Evolutionary conservation across 1,140 invertebrate genomes (phyloP).

Genomic region (Drosophila varians): DNA sequence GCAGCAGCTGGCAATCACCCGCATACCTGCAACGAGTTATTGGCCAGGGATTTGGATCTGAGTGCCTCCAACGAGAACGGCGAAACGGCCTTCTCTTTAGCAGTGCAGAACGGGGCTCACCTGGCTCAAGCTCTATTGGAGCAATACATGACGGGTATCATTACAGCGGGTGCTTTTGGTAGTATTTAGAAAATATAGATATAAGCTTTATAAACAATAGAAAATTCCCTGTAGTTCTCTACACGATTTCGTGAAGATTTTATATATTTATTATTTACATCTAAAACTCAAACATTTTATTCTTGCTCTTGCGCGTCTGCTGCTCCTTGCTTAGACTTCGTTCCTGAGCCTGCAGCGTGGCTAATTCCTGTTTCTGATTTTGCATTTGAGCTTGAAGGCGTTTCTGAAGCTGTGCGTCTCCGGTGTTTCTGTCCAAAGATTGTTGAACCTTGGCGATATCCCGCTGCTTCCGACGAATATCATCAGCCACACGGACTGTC

Average conservation of each 20-base stretch:
- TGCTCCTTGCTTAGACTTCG: slow-evolving; percentile 88
- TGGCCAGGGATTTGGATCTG: slow-evolving; percentile 90
- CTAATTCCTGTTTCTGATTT: slow-evolving; percentile 87
- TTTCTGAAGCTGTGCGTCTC: slow-evolving; percentile 85
- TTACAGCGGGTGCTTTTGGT: slow-evolving; percentile 56
- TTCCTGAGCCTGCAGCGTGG: slow-evolving; percentile 86
- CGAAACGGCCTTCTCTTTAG: slow-evolving; percentile 92
- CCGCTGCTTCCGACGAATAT: slow-evolving; percentile 87
- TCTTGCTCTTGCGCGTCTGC: slow-evolving; percentile 87
- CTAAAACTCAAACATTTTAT: slow-evolving; percentile 88
- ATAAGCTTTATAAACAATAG: not conserved
- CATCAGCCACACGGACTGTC: slow-evolving; percentile 89
- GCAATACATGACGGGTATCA: slow-evolving; percentile 74
- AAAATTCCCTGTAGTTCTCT: too few relatives aligned
- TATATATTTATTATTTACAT: not conserved
- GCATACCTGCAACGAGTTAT: slow-evolving; percentile 92
- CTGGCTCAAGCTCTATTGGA: slow-evolving; percentile 76
- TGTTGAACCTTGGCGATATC: slow-evolving; percentile 88
- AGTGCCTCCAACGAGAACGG: slow-evolving; percentile 91
- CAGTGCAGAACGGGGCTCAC: slow-evolving; percentile 84
- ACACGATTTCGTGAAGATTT: slow-evolving; percentile 35
- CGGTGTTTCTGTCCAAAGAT: slow-evolving; percentile 86
- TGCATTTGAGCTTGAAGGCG: slow-evolving; percentile 86
- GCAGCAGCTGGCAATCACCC: slow-evolving; percentile 94
- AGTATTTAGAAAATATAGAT: slow-evolving; percentile 32